Evolutionary conservation across 2,797 vertebrate genomes (phyloP).

Genomic region (Brachyalestes nurse): DNA sequence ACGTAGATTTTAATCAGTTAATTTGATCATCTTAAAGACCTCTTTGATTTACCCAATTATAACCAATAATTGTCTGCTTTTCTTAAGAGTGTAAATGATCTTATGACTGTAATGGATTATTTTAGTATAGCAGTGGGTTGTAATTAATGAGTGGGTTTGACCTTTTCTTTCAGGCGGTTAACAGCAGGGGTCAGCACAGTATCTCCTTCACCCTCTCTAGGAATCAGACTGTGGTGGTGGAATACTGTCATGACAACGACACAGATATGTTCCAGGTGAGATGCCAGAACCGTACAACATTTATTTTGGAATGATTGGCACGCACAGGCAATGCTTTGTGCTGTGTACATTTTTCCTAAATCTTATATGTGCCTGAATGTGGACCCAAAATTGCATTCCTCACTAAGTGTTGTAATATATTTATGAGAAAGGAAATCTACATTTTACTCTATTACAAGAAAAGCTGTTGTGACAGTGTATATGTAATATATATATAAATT

Average conservation of each 20-base stretch:
- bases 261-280: conserved; percentile 99
- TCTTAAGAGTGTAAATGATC: background rate
- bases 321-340: background rate
- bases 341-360: too few relatives aligned
- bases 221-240: conserved; percentile 96
- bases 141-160: conserved; percentile 15
- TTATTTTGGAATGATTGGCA: background rate
- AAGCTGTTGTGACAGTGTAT: too few relatives aligned
- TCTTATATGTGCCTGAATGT: too few relatives aligned
- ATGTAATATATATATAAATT: too few relatives aligned
- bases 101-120: background rate
- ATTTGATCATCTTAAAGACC: background rate
- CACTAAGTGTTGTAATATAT: too few relatives aligned
- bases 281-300: background rate
- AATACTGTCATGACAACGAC: conserved; percentile 94
- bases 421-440: too few relatives aligned
- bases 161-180: conserved; percentile 85
- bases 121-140: background rate
- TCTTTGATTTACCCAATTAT: conserved; percentile 3
- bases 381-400: too few relatives aligned
- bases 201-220: conserved; percentile 95
- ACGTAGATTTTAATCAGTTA: background rate
- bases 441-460: too few relatives aligned
- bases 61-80: background rate
- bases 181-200: conserved; percentile 96